Evolutionary conservation across 2,797 vertebrate species (phyloP), one percentile per base, ranked within the genome.

Genomic region (Sphenopsis melanotis): DNA sequence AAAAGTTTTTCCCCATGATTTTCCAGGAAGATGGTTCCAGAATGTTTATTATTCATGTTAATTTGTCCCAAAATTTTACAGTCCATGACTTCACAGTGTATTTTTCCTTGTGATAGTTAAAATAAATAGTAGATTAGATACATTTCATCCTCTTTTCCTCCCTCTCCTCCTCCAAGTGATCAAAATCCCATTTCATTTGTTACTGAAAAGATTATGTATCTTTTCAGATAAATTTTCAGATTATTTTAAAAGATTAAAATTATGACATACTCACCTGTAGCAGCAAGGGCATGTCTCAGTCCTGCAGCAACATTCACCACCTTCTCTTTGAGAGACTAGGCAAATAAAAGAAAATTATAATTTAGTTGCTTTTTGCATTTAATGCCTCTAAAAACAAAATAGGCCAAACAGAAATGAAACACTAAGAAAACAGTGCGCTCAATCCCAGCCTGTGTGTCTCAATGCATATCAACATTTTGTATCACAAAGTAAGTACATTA

Each of bases 241-340:
- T 27, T 59, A 27, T 59, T 37, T 59, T 37, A 59, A 59, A 13
- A 37, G 1, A 59, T 4, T 24, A 61, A 42, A 88, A 89, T 44
- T 18, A 63, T 21, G 24, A 79, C 66, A 68, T 53, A 92, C 91
- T 97, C 96, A 99, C 99, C 98, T 97, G 98, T 98, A 75, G 98
- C 97, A 95, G 98, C 99, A 49, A 99, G 97, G 0, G 98, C 97
- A 88, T 99, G 99, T 96, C 99, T 98, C 79, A 99, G 98, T 89
- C 99, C 99, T 94, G 99, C 99, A 92, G 99, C 98, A 90, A 99
- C 74, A 95, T 96, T 96, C 77, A 98, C 91, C 77, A 98, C 96
- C 41, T 97, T 97, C 84, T 98, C 98, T 91, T 91, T 98, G 63
- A 99, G 94, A 91, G 96, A 93, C 99, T 99, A 95, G 32, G 57